Evolutionary conservation across 1,140 invertebrate genomes (phyloP).

Genomic region (Bombus confusus): DNA sequence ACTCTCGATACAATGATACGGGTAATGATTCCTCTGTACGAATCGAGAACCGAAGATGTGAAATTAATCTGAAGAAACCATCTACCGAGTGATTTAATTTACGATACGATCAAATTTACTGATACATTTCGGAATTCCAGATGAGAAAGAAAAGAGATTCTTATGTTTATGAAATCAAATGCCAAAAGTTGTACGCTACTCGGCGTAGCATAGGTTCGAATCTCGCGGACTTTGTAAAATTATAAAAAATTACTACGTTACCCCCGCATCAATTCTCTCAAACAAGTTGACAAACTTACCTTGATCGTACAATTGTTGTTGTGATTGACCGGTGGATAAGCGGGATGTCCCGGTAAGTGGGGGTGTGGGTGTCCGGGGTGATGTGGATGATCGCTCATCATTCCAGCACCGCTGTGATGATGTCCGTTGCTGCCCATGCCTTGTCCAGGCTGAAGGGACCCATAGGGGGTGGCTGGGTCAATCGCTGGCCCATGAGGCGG

Average conservation of each 20-base stretch:
- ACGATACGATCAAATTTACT: not conserved
- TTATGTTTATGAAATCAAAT: no score
- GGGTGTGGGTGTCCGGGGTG: conserved; percentile 79
- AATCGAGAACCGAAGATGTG: not conserved
- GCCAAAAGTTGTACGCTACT: no score
- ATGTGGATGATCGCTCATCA: conserved; percentile 78
- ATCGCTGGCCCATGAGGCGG: conserved; percentile 63
- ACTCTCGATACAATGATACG: not conserved
- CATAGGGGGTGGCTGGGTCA: conserved; percentile 72
- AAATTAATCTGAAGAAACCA: not conserved
- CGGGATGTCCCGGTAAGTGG: conserved; percentile 78
- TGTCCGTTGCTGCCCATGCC: conserved; percentile 79
- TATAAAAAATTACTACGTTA: not conserved
- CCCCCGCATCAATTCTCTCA: no score
- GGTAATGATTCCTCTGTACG: not conserved
- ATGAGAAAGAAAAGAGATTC: no score
- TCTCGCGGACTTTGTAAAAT: not conserved
- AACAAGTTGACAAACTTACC: conserved; percentile 60
- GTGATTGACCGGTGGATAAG: conserved; percentile 80
- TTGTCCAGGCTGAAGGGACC: conserved; percentile 73
- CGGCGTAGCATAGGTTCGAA: not conserved
- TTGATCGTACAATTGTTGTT: conserved; percentile 82
- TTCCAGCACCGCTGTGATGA: conserved; percentile 74
- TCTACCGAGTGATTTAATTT: not conserved
- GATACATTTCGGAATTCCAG: not conserved